phyloP scores from a whole-genome alignment of 2,888 invertebrate species.

The Yponomeuta malinellus region DNA sequence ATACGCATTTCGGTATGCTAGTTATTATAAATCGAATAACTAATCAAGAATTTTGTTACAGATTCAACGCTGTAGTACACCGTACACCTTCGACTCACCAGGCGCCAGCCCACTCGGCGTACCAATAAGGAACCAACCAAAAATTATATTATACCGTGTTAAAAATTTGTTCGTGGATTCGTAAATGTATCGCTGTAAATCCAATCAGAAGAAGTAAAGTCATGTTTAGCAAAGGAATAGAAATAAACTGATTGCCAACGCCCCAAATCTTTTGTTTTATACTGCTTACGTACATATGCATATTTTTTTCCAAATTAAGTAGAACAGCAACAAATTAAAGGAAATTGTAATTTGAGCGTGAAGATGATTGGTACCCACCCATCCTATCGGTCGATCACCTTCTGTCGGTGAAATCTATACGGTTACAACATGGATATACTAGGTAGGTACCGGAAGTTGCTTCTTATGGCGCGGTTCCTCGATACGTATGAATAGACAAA shows the following conservation, averaged over 20 bases:
- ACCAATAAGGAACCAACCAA: not conserved
- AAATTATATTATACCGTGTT: no score
- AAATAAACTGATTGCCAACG: not conserved
- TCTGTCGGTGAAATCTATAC: not conserved
- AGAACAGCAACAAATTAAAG: not conserved
- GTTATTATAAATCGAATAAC: no score
- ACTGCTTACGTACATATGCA: not conserved
- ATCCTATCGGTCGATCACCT: not conserved
- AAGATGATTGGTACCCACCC: not conserved
- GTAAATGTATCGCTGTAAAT: not conserved
- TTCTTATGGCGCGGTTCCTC: no score
- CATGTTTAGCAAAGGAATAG: not conserved
- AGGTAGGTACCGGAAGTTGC: no score
- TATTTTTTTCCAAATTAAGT: not conserved
- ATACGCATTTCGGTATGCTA: no score
- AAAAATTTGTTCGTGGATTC: not conserved
- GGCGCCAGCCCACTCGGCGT: constrained; percentile 21
- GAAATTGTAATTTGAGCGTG: not conserved
- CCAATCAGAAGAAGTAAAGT: not conserved
- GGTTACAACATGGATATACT: not conserved
- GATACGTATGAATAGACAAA: no score
- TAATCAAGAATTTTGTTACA: constrained; percentile 22
- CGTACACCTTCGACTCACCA: constrained; percentile 23
- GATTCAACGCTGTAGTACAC: constrained; percentile 26
- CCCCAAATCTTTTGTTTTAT: not conserved